phyloP scores from a whole-genome alignment of 2,113 vertebrate genomes.

The Chiloscyllium plagiosum region DNA sequence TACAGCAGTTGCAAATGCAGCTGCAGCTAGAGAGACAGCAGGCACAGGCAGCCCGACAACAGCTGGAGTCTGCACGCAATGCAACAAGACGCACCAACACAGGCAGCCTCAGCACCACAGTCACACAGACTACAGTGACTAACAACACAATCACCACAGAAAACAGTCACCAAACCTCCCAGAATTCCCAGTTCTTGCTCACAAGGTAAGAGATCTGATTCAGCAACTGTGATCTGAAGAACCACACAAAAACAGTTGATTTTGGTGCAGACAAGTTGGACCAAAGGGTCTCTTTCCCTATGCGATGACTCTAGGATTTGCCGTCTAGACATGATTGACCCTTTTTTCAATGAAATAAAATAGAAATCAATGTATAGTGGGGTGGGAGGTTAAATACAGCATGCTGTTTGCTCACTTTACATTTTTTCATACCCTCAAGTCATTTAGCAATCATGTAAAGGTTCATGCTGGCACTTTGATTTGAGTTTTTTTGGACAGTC shows the following conservation, averaged over 20 bases:
- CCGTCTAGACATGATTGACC: not conserved
- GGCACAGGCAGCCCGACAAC: conserved; percentile 90
- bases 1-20: conserved; percentile 98
- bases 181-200: conserved; percentile 94
- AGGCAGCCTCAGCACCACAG: conserved; percentile 71
- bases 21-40: conserved; percentile 93
- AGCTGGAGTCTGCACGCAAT: conserved; percentile 88
- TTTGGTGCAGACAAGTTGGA: no score
- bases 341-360: no score
- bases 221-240: not conserved
- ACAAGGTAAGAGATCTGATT: conserved; percentile 67
- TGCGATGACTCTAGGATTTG: not conserved
- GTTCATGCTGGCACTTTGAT: not conserved
- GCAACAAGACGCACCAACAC: conserved; percentile 84
- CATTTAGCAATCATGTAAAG: not conserved
- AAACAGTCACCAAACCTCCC: conserved; percentile 74
- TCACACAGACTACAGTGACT: conserved; percentile 74
- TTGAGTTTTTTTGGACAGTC: not conserved
- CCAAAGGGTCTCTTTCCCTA: no score
- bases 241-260: not conserved
- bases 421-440: not conserved
- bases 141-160: conserved; percentile 74
- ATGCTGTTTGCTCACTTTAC: not conserved
- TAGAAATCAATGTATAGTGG: not conserved
- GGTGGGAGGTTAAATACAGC: no score